Evolutionary conservation across 2,888 invertebrate species (phyloP).

Genomic region (Pristionchus japonicus): DNA sequence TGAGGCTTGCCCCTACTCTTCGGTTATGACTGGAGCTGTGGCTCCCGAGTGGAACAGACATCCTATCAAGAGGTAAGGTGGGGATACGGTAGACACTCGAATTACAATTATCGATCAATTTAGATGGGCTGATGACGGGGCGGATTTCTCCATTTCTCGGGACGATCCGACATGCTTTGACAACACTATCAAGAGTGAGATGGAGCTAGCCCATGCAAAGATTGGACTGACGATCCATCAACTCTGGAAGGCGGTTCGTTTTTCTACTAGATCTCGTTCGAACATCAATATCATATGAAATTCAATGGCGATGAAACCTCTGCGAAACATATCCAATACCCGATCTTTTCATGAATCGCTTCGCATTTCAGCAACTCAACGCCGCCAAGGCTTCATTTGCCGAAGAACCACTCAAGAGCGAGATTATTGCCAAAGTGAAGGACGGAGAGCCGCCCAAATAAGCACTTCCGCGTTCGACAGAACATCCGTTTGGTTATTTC

Average conservation of each 20-base stretch:
- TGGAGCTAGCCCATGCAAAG: constrained; percentile 75
- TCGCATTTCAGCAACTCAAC: too few relatives aligned
- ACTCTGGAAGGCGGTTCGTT: constrained; percentile 77
- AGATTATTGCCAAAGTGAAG: too few relatives aligned
- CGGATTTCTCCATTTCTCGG: constrained; percentile 79
- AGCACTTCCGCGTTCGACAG: too few relatives aligned
- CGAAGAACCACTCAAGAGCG: too few relatives aligned
- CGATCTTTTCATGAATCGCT: too few relatives aligned
- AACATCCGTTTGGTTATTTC: too few relatives aligned
- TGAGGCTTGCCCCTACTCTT: constrained; percentile 79
- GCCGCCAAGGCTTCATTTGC: too few relatives aligned
- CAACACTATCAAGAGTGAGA: constrained; percentile 78
- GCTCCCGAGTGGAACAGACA: constrained; percentile 75
- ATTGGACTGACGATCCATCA: constrained; percentile 78
- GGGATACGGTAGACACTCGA: not conserved
- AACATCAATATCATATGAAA: too few relatives aligned
- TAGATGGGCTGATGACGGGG: constrained; percentile 79
- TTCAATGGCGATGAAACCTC: too few relatives aligned
- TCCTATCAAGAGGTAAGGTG: constrained; percentile 75
- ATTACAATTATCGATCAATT: not conserved
- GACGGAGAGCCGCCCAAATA: too few relatives aligned
- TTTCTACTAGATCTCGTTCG: too few relatives aligned
- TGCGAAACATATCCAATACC: not conserved
- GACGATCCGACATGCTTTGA: constrained; percentile 80
- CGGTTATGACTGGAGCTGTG: constrained; percentile 79